These are phyloP conservation scores for Mormyrops boulengeri DNA, from an alignment of 2,797 vertebrate genomes.

Conservation along the genomic window DNA sequence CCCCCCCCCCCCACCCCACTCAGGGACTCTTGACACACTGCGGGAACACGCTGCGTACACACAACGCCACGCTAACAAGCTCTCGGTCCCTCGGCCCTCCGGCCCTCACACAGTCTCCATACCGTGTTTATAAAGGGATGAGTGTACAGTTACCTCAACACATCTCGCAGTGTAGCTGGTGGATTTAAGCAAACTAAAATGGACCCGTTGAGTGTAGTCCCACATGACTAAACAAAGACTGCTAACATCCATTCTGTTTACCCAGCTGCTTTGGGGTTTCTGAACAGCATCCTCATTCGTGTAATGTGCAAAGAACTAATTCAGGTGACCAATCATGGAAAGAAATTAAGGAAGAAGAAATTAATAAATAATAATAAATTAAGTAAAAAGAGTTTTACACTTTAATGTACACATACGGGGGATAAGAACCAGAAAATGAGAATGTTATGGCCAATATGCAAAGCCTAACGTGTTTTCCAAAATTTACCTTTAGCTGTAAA, in stretches of 20 bases:
- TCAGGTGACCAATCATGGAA: background rate
- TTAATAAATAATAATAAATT: background rate
- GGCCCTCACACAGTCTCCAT: background rate
- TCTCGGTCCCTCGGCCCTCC: background rate
- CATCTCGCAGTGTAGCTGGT: background rate
- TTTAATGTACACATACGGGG: background rate
- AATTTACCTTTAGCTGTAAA: background rate
- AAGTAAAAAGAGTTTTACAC: background rate
- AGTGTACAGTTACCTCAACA: background rate
- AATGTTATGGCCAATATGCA: background rate
- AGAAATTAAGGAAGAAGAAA: background rate
- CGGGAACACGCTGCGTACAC: background rate
- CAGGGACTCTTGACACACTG: background rate
- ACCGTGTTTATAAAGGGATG: background rate
- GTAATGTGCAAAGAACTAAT: slow-evolving; percentile 4
- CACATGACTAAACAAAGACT: background rate
- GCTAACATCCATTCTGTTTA: background rate
- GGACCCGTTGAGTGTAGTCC: background rate
- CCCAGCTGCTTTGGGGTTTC: background rate
- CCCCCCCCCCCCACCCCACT: background rate
- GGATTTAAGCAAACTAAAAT: background rate
- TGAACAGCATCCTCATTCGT: background rate
- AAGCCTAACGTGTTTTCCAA: background rate
- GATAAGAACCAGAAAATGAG: background rate
- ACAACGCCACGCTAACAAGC: background rate